Evolutionary conservation across 2,113 vertebrate species (phyloP).

Genomic region (Pteruthius melanotis): DNA sequence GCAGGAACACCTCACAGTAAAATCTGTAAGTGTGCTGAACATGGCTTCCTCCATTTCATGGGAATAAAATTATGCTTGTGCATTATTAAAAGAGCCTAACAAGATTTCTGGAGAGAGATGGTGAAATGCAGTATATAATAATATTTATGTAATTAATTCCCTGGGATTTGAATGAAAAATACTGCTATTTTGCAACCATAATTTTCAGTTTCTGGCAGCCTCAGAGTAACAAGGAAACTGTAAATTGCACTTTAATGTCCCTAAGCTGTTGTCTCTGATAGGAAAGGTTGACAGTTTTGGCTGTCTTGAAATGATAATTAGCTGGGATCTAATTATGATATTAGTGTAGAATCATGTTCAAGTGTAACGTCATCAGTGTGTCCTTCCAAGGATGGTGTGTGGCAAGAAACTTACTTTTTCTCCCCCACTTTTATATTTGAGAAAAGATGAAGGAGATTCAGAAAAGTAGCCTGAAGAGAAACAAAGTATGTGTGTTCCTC

Average conservation of each 20-base stretch:
- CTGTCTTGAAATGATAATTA: not conserved
- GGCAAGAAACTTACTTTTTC: not conserved
- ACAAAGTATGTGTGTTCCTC: not conserved
- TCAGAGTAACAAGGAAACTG: not conserved
- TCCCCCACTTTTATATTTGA: not conserved
- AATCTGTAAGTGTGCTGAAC: not conserved
- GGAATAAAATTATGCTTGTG: not conserved
- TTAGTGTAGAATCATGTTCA: not conserved
- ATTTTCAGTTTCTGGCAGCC: not conserved
- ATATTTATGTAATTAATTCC: not conserved
- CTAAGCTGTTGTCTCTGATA: not conserved
- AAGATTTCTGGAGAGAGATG: not conserved
- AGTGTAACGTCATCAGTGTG: not conserved
- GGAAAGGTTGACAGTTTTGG: not conserved
- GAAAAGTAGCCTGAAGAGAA: not conserved
- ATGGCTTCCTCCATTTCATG: not conserved
- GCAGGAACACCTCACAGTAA: not conserved
- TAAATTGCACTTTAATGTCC: not conserved
- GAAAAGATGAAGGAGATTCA: not conserved
- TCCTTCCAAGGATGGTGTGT: not conserved
- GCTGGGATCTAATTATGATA: not conserved
- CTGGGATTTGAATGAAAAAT: constrained; percentile 21
- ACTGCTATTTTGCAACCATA: not conserved
- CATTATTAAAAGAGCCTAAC: constrained; percentile 1
- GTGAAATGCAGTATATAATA: not conserved